Base-by-base conservation (phyloP, 2,888 invertebrate genomes). In the Balanococcus diminutus region DNA sequence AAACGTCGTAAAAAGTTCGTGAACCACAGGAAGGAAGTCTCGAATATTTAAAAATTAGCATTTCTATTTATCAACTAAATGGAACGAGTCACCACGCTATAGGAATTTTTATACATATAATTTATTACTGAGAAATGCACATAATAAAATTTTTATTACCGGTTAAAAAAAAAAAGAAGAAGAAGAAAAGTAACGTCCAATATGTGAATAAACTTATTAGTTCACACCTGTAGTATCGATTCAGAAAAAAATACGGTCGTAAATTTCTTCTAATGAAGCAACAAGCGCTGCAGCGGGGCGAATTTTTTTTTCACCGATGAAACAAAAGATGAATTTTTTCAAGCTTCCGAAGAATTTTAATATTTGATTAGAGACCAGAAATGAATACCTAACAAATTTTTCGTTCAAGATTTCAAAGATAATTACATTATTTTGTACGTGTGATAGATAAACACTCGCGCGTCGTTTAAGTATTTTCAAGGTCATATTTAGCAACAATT, bases 21-120 rank as follows among this genome's bases (percentile, higher is more conserved):
- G 75, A 75, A 75, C 75, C 75, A 75, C 32, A 75, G 75, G 75
- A 75, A 75, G 75, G 75, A 75, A 75, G 75, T 75, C 75, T 75
- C 75, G 32, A 75, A 75, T 75, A 75, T 75, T 75, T 75, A 75
- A 75, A 75, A 75, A 75, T 75, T 75, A 75, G 75, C 75, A 75
- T 75, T 75, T 75, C 75, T 75, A 75, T 75, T 75, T 19, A 75
- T 75, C 75, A 32, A n/a, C 32, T n/a, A 75, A 75, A 32, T 75
- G 75, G 75, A 75, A 75, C 75, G 32, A 75, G 32, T 32, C 32
- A 75, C 32, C 31, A 19, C 9, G 14, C 25, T 67, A 25, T 32
- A 75, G 75, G 75, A 75, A 75, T 75, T 75, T 75, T 75, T 75
- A 75, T 32, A n/a, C 32, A 19, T n/a, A 9, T 75, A 32, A 75